Evolutionary conservation across 2,888 invertebrate species (phyloP).

Genomic region (Ferrisia virgata): DNA sequence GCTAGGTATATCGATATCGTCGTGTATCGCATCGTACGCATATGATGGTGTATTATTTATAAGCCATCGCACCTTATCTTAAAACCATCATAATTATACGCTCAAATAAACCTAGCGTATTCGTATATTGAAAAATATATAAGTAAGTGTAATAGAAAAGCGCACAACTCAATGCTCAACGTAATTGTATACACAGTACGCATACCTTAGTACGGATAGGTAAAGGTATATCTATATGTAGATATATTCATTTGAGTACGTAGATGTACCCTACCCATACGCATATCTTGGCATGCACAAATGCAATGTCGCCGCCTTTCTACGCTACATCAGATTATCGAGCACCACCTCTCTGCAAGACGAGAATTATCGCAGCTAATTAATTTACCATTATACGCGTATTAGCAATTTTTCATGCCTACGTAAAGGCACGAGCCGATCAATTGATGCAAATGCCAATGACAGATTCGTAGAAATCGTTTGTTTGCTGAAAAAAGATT

Average conservation of each 20-base stretch:
- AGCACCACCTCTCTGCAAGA: not conserved
- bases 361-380: not conserved
- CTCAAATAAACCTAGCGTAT: constrained; percentile 22
- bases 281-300: not conserved
- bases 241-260: too few relatives aligned
- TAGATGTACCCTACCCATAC: not conserved
- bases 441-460: too few relatives aligned
- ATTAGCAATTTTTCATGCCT: not conserved
- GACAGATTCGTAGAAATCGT: too few relatives aligned
- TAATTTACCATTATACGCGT: not conserved
- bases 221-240: too few relatives aligned
- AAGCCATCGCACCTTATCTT: constrained; percentile 3
- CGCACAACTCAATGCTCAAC: too few relatives aligned
- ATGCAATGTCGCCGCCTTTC: not conserved
- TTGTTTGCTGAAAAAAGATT: too few relatives aligned
- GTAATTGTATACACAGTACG: too few relatives aligned
- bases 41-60: constrained; percentile 23
- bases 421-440: not conserved
- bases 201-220: too few relatives aligned
- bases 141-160: too few relatives aligned
- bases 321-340: not conserved
- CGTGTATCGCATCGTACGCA: not conserved
- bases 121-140: not conserved
- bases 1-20: not conserved
- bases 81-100: constrained; percentile 12